These are phyloP conservation scores for Meandrina meandrites DNA, from an alignment of 92 coral and sea anemone species.

Conservation along the genomic window DNA sequence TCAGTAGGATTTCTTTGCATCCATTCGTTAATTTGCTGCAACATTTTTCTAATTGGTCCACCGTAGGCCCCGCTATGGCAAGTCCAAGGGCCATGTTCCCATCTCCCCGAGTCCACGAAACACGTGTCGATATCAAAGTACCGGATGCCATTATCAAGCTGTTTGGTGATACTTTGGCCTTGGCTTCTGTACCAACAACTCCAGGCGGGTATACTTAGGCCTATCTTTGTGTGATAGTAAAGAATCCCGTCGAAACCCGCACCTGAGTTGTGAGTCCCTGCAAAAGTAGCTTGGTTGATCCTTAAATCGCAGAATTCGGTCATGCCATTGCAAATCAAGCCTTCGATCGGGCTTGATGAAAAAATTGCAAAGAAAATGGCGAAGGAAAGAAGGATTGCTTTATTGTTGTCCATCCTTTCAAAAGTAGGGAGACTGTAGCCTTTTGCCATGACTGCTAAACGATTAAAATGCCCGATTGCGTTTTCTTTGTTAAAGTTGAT, in stretches of 20 bases:
- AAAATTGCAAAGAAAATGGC: not conserved
- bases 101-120: conserved; percentile 27
- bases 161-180: conserved; percentile 45
- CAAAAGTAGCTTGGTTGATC: conserved; percentile 56
- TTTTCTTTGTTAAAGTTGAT: not conserved
- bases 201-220: conserved; percentile 32
- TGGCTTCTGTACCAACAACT: conserved; percentile 63
- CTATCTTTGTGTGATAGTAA: conserved; percentile 38
- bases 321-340: conserved; percentile 58
- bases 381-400: not conserved
- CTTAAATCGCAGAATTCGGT: conserved; percentile 50
- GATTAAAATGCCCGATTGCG: not conserved
- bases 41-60: conserved; percentile 50
- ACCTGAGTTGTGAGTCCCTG: conserved; percentile 71
- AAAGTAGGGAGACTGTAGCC: not conserved
- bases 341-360: not conserved
- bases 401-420: not conserved
- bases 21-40: conserved; percentile 62
- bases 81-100: conserved; percentile 55
- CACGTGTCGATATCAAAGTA: conserved; percentile 75
- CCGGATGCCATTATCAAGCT: conserved; percentile 61
- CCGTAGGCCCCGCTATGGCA: conserved; percentile 55
- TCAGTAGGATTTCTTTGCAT: conserved; percentile 54
- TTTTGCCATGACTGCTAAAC: not conserved
- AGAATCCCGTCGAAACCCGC: conserved; percentile 67